Percentiles rank a stretch among this genome's conserved stretches.
These are phyloP conservation scores for Hormiphora californensis DNA, from an alignment of 37 sponge, comb jelly and placozoan genomes.

Conservation along the genomic window DNA sequence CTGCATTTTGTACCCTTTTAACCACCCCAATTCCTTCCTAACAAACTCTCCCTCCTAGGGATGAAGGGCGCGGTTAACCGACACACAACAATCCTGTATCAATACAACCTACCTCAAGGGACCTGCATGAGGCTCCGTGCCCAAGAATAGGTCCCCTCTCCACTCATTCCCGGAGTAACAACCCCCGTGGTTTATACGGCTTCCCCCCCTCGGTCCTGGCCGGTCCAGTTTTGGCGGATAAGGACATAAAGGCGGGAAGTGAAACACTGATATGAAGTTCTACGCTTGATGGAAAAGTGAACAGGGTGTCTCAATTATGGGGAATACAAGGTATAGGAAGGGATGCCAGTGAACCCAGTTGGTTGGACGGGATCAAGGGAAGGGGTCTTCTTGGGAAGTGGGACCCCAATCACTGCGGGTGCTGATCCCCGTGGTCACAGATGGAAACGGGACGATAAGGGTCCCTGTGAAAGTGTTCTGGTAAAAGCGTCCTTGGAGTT, in stretches of 20 bases:
- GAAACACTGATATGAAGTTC: conserved; percentile 59
- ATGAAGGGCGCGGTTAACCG: background rate
- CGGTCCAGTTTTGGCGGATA: conserved; percentile 90
- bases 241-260: conserved; percentile 63
- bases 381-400: conserved; percentile 87
- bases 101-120: conserved; percentile 27
- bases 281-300: conserved; percentile 84
- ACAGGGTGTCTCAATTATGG: conserved; percentile 71
- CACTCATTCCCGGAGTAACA: conserved; percentile 73
- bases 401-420: conserved; percentile 99
- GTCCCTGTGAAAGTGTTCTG: conserved; percentile 60
- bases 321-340: conserved; percentile 64
- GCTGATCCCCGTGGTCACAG: conserved; percentile 95
- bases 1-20: background rate
- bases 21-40: background rate
- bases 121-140: conserved; percentile 57
- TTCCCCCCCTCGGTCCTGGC: conserved; percentile 59
- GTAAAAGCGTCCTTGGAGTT: conserved; percentile 79
- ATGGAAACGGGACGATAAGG: conserved; percentile 37
- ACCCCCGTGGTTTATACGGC: conserved; percentile 86
- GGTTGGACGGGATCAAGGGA: conserved; percentile 94
- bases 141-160: conserved; percentile 80
- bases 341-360: conserved; percentile 83
- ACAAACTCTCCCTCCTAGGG: background rate
- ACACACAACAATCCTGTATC: conserved; percentile 5